Evolutionary conservation across 2,888 invertebrate species (phyloP), one percentile per base, ranked within the genome.

Genomic region (Sialis fuliginosa): DNA sequence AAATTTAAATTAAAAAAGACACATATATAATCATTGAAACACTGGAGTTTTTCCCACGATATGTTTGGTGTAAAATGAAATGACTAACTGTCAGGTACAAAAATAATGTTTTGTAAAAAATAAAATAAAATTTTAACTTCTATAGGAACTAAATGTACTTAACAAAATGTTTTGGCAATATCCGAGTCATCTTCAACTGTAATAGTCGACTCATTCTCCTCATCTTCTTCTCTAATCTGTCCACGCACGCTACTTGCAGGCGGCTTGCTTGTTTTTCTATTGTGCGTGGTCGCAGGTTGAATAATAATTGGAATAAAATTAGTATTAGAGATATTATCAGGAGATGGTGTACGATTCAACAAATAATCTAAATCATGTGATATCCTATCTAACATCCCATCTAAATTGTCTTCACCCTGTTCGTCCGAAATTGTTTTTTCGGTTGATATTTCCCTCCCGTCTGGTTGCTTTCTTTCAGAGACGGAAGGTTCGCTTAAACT

Each of bases 301-400:
- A 47, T 10, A 35, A 22, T 6, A 40, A 44, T 22, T 41, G 40
- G 33, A 4, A 47, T 10, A 35, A 22, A 8, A 42, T 31, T 31
- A n/a, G 31, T 7, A 30, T 8, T 30, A 31, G 34, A 30, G 30
- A 34, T 31, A 42, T 42, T 34, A 12, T 42, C 42, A 33, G 32
- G 10, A 33, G 32, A 7, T 31, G 30, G 31, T 50, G 70, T 75
- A 51, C 82, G 72, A 63, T 86, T 86, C 50, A 87, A 67, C 54
- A 88, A 67, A 66, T 85, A 87, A 65, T 87, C 84, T 54, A 88
- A 67, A 65, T 88, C 87, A 58, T 81, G 80, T 1, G 83, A 80
- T 57, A 88, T 88, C 59, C 84, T 77, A 65, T 84, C 80, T 44
- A 87, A 65, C 71, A 87, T 81, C 48, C 77, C 79, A 54, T 75